Base-by-base conservation (phyloP, 2,113 vertebrate species). In the Clarias magur region DNA sequence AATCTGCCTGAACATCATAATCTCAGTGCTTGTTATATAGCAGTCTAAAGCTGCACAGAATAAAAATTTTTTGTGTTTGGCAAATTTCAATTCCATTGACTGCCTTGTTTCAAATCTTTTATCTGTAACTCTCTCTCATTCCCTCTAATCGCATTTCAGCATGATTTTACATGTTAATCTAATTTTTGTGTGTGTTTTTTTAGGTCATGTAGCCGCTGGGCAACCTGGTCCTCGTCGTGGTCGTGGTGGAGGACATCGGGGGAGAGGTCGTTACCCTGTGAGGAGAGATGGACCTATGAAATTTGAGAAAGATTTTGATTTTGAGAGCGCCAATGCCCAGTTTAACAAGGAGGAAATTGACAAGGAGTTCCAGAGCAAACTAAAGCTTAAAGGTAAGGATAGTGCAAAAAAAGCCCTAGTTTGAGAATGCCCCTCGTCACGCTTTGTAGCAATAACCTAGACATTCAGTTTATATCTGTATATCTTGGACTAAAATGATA, bases 311-410 rank as follows among this genome's bases (percentile, higher is more conserved):
- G 98, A 99, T 92, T 99, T 99, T 87, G 98, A 99, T 94, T 99
- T 99, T 89, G 98, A 99, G 95, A 99, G 96, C 84, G 97, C 98
- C 87, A 99, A 99, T 82, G 98, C 98, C 0, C 98, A 99, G 38
- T 99, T 99, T 92, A 98, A 99, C 93, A 99, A 99, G 91, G 98
- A 99, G 53, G 98, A 99, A 91, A 98, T 99, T 17, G 97, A 99
- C 94, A 96, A 96, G 90, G 98, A 99, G 91, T 97, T 99, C 86
- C 98, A 99, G 92, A 99, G 93, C 94, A 99, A 99, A 92, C 97
- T 99, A 75, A 99, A 99, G 89, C 94, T 99, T 87, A 99, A 97
- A 97, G 98, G 98, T 98, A 94, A 86, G 1, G 1, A 48, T 42
- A 42, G 21, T 57, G 19, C 5, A 56, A 42, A 73, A 1, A 42